Conservation (phyloP, 2,113 vertebrate genomes). For the Phalacrocorax pelagicus region DNA sequence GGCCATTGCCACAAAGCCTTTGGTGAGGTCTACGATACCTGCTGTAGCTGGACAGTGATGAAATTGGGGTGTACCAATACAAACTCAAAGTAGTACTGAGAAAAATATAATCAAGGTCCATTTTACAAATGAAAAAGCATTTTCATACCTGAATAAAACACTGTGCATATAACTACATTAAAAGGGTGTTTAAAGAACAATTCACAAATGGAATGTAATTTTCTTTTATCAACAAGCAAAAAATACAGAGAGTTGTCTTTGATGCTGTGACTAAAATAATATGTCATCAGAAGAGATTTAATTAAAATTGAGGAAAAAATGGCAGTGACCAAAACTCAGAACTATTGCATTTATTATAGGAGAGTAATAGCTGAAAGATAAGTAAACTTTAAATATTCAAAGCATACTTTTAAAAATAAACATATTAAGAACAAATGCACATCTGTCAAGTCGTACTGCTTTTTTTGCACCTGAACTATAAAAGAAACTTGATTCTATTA, state of each 20-base stretch:
- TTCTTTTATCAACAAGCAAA: not conserved
- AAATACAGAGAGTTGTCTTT: not conserved
- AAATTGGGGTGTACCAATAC: not conserved
- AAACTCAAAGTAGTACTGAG: not conserved
- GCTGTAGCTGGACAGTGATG: not conserved
- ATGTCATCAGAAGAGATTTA: not conserved
- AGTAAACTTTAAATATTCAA: not conserved
- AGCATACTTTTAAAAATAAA: not conserved
- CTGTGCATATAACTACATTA: not conserved
- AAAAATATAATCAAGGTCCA: not conserved
- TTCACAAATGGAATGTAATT: not conserved
- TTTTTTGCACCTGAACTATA: conserved; percentile 43
- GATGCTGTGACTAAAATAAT: not conserved
- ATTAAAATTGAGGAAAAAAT: not conserved
- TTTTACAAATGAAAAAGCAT: not conserved
- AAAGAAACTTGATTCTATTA: conserved; percentile 51
- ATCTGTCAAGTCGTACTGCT: not conserved
- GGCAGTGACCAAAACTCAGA: not conserved
- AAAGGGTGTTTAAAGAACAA: not conserved
- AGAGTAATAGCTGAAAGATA: not conserved
- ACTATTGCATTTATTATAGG: not conserved
- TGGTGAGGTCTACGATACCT: not conserved
- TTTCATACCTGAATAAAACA: not conserved
- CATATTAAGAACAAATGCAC: conserved; percentile 10
- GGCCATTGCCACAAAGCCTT: not conserved